Evolutionary conservation across 2,113 vertebrate species (phyloP).

Genomic region (Platanista minor): DNA sequence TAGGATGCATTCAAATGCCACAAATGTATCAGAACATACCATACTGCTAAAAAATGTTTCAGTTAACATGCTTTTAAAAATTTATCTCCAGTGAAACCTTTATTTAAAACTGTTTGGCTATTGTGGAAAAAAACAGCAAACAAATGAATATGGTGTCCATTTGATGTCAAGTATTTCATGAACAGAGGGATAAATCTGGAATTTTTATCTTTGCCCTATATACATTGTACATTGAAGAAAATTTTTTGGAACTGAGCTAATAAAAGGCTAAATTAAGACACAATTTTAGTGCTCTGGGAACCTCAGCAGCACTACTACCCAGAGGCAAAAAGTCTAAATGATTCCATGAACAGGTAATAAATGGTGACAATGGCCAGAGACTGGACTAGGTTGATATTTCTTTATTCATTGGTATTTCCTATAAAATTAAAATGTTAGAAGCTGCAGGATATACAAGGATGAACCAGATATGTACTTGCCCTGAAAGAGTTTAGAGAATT

Average conservation of each 20-base stretch:
- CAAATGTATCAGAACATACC: background rate
- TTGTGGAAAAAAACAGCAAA: background rate
- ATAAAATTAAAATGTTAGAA: background rate
- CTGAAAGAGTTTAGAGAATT: background rate
- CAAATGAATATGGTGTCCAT: background rate
- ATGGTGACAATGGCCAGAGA: background rate
- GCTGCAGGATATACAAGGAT: background rate
- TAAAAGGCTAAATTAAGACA: slow-evolving; percentile 35
- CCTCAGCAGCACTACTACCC: background rate
- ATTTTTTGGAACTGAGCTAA: background rate
- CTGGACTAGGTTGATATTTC: background rate
- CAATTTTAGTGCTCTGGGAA: background rate
- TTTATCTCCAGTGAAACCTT: background rate
- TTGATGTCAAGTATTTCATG: background rate
- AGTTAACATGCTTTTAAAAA: background rate
- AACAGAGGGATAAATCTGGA: background rate
- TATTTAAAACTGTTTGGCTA: background rate
- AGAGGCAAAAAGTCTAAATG: slow-evolving; percentile 3
- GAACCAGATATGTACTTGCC: background rate
- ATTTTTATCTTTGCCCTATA: slow-evolving; percentile 12
- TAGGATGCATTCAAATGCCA: background rate
- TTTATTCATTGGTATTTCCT: background rate
- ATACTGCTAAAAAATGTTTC: background rate
- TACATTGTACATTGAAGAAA: background rate
- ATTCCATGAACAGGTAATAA: background rate